Conservation (phyloP, 2,888 invertebrate genomes). For the Horisme vitalbata region DNA sequence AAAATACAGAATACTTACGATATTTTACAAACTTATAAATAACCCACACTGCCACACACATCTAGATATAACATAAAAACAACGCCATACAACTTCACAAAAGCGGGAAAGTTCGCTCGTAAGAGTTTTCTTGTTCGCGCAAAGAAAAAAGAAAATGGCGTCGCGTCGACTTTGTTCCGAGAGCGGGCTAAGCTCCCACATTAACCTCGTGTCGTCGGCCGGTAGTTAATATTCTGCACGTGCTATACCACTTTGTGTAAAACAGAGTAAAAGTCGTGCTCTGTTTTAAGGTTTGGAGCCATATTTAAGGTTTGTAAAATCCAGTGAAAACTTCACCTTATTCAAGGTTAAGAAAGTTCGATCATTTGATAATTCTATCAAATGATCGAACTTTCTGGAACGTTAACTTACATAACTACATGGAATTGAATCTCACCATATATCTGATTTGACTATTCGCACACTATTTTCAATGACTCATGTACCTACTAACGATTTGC, state of each 20-base stretch:
- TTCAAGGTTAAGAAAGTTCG: too few species aligned
- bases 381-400: too few species aligned
- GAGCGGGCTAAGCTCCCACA: constrained; percentile 66
- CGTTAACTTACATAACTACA: too few species aligned
- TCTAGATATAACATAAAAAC: constrained; percentile 1
- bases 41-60: constrained; percentile 1
- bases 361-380: too few species aligned
- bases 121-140: constrained; percentile 48
- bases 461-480: too few species aligned
- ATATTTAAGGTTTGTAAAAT: constrained; percentile 2
- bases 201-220: constrained; percentile 67
- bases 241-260: constrained; percentile 34
- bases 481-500: too few species aligned
- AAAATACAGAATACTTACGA: too few species aligned
- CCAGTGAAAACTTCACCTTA: not conserved
- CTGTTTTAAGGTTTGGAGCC: constrained; percentile 11
- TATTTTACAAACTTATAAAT: too few species aligned
- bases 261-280: constrained; percentile 25
- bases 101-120: constrained; percentile 40
- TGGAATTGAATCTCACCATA: too few species aligned
- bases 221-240: constrained; percentile 61
- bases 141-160: constrained; percentile 53
- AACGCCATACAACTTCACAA: constrained; percentile 21
- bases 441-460: too few species aligned
- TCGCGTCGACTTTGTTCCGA: constrained; percentile 61